Conservation (phyloP, 2,888 invertebrate species). For the Polymixis lichenea region DNA sequence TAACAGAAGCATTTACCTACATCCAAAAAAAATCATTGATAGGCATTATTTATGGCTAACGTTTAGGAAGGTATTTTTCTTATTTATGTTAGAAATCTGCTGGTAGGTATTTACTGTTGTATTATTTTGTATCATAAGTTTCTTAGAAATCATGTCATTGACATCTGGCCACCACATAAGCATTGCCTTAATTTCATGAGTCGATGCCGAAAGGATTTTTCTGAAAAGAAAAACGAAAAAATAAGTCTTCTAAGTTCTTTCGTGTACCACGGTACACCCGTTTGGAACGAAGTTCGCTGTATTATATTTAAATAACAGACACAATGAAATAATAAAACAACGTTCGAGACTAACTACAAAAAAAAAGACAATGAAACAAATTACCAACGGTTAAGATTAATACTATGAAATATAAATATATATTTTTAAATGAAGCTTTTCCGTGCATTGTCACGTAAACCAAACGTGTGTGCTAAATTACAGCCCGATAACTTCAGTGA, state of each 20-base stretch:
- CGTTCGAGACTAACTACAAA: too few relatives aligned
- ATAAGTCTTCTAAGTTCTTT: too few relatives aligned
- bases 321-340: too few relatives aligned
- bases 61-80: neutral
- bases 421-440: too few relatives aligned
- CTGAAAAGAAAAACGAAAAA: neutral
- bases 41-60: neutral
- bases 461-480: too few relatives aligned
- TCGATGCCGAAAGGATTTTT: neutral
- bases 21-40: constrained; percentile 18
- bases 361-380: neutral
- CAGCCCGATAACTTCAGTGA: too few relatives aligned
- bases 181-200: neutral
- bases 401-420: neutral
- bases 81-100: neutral
- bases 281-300: too few relatives aligned
- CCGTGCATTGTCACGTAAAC: too few relatives aligned
- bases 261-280: too few relatives aligned
- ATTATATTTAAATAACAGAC: too few relatives aligned
- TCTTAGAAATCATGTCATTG: neutral
- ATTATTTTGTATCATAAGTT: neutral
- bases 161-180: neutral
- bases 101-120: neutral
- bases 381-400: too few relatives aligned
- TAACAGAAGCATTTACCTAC: constrained; percentile 37